Evolutionary conservation across 2,888 invertebrate genomes (phyloP).

Genomic region (Meghimatium bilineatum): DNA sequence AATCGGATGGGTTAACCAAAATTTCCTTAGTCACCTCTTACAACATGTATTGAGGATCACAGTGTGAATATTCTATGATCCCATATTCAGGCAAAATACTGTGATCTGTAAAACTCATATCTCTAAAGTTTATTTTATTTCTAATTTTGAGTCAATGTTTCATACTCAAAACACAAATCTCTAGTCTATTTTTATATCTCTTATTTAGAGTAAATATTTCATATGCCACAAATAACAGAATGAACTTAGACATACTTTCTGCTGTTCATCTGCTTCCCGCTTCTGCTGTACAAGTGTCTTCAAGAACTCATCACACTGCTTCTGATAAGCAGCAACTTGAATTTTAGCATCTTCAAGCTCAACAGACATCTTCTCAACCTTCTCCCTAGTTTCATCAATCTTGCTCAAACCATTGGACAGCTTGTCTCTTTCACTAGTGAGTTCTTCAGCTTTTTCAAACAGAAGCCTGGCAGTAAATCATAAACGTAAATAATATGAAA

Average conservation of each 20-base stretch:
- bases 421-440: constrained; percentile 87
- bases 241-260: constrained; percentile 79
- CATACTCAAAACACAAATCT: no score
- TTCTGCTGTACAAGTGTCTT: constrained; percentile 88
- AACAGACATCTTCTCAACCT: constrained; percentile 89
- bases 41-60: no score
- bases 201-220: no score
- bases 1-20: no score
- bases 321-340: constrained; percentile 83
- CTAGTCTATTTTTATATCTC: no score
- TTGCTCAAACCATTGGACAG: constrained; percentile 88
- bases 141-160: no score
- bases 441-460: constrained; percentile 84
- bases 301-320: constrained; percentile 90
- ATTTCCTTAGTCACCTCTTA: no score
- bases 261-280: constrained; percentile 88
- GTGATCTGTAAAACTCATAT: no score
- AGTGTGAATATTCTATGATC: no score
- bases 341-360: constrained; percentile 88
- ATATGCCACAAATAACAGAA: neutral
- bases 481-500: no score
- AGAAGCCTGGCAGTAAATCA: constrained; percentile 80
- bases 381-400: constrained; percentile 89
- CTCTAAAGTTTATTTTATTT: no score
- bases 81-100: no score